Percentiles rank a stretch among this genome's conserved stretches.
phyloP scores from a whole-genome alignment of 2,888 invertebrate genomes.

The Tenodera sinensis region DNA sequence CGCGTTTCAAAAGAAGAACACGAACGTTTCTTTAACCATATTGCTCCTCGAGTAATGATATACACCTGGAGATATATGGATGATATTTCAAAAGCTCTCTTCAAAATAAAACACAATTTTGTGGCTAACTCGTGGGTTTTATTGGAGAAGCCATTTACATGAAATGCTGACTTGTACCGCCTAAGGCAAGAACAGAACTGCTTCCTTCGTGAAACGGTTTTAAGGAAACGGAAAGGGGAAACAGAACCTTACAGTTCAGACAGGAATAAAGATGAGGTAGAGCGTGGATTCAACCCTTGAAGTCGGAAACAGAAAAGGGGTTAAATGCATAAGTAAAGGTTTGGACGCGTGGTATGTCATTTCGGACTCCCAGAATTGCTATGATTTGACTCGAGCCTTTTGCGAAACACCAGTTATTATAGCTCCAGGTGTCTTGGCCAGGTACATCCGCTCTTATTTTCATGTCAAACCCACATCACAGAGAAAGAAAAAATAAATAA shows the following conservation, averaged over 20 bases:
- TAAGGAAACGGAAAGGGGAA: not conserved
- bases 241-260: not conserved
- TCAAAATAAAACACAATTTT: not conserved
- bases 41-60: too few species aligned
- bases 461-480: conserved; percentile 22
- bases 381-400: not conserved
- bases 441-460: conserved; percentile 14
- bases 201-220: not conserved
- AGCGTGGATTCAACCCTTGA: not conserved
- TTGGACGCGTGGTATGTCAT: not conserved
- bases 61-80: not conserved
- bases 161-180: not conserved
- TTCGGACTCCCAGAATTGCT: not conserved
- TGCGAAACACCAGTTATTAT: conserved; percentile 6
- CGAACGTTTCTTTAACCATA: too few species aligned
- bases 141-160: not conserved
- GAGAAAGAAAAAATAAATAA: not conserved
- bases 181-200: not conserved
- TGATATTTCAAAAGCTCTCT: not conserved
- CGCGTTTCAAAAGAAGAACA: too few species aligned
- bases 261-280: not conserved
- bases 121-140: conserved; percentile 1
- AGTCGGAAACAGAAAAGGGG: not conserved
- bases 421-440: conserved; percentile 19
- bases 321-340: not conserved